Conservation (phyloP, 2,113 vertebrate species). For the Rhegmatorhina hoffmannsi region DNA sequence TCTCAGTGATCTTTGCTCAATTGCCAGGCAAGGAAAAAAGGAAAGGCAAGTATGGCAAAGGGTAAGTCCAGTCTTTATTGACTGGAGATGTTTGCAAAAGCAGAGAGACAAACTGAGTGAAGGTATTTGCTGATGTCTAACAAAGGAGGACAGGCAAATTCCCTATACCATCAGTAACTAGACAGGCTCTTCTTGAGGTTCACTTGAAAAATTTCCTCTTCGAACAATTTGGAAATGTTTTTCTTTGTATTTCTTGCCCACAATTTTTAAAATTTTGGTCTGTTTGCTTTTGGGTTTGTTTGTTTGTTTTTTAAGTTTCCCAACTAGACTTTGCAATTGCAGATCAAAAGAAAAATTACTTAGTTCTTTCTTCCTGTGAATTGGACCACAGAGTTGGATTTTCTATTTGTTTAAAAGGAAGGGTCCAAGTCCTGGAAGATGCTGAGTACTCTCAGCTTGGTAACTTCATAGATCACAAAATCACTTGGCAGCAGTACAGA, state of each 20-base stretch:
- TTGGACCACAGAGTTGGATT: background rate
- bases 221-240: background rate
- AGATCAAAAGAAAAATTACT: background rate
- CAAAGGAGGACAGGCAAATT: background rate
- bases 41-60: background rate
- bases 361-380: background rate
- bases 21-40: background rate
- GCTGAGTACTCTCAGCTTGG: background rate
- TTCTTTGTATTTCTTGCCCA: background rate
- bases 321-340: background rate
- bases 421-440: background rate
- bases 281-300: background rate
- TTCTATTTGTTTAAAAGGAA: background rate
- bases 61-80: background rate
- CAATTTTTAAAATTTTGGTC: background rate
- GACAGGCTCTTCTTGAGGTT: background rate
- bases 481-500: background rate
- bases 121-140: background rate
- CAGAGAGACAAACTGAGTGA: background rate
- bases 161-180: background rate
- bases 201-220: background rate
- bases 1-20: background rate
- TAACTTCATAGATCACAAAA: slow-evolving; percentile 1
- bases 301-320: background rate
- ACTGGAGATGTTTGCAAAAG: background rate